Percentiles rank a stretch among this genome's conserved stretches.
These are phyloP conservation scores for Aptenodytes forsteri DNA, from an alignment of 2,113 vertebrate species.

Conservation along the genomic window DNA sequence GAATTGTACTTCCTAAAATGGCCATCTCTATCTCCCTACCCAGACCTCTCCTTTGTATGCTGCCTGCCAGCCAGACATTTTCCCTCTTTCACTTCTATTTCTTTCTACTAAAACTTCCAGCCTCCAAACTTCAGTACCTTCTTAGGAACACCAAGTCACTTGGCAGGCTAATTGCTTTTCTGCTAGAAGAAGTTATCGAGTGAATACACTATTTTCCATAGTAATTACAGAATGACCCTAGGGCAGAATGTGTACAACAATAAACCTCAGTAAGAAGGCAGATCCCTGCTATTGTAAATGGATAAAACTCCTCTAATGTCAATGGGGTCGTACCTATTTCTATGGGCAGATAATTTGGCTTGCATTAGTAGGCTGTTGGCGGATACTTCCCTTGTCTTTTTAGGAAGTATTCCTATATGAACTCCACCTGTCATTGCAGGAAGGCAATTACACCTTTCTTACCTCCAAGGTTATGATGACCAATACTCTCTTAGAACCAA, in stretches of 20 bases:
- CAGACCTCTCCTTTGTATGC: neutral
- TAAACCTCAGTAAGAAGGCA: neutral
- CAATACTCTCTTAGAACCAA: neutral
- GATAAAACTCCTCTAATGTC: slow-evolving; percentile 5
- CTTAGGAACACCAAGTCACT: slow-evolving; percentile 39
- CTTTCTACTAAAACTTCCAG: neutral
- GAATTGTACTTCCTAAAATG: neutral
- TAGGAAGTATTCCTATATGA: neutral
- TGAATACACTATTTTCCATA: slow-evolving; percentile 42
- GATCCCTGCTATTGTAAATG: neutral
- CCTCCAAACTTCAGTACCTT: neutral
- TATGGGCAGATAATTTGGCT: neutral
- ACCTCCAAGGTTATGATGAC: neutral
- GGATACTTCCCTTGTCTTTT: neutral
- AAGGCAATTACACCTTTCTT: slow-evolving; percentile 1
- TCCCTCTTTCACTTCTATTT: neutral
- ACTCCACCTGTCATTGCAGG: neutral
- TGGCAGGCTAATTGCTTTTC: slow-evolving; percentile 59
- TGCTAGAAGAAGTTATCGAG: slow-evolving; percentile 40
- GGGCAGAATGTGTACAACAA: slow-evolving; percentile 19
- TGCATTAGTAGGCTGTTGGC: neutral
- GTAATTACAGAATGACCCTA: slow-evolving; percentile 40
- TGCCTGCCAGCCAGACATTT: neutral
- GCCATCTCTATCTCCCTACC: neutral
- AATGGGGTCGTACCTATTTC: neutral